Percentiles rank a stretch among this genome's conserved stretches.
Evolutionary conservation across 2,888 invertebrate species (phyloP).

Genomic region (Oxycera nigricornis): DNA sequence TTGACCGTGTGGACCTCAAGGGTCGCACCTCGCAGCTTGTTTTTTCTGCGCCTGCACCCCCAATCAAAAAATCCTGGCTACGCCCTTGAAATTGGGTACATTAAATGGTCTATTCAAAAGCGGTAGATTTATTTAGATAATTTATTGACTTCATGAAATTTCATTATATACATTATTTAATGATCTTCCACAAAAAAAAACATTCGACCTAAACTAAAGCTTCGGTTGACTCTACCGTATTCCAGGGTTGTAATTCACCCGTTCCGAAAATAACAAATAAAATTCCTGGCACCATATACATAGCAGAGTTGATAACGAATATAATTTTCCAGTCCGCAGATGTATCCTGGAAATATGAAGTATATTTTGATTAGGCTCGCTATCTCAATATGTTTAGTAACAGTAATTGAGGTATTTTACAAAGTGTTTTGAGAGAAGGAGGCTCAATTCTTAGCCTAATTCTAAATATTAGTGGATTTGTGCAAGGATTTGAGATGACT

Average conservation of each 20-base stretch:
- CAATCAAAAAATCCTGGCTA: too few species aligned
- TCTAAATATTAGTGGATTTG: neutral
- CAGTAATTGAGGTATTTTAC: neutral
- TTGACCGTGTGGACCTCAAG: too few species aligned
- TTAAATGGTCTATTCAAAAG: too few species aligned
- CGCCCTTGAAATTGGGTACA: too few species aligned
- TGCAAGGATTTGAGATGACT: neutral
- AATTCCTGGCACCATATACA: constrained; percentile 73
- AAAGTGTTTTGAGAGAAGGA: neutral
- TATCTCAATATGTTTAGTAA: neutral
- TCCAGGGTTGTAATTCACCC: constrained; percentile 76
- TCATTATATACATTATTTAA: too few species aligned
- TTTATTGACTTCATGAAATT: too few species aligned
- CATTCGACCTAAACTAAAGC: neutral
- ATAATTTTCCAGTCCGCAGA: constrained; percentile 77
- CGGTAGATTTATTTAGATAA: too few species aligned
- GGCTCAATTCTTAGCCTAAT: too few species aligned
- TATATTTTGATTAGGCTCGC: neutral
- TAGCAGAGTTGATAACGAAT: constrained; percentile 74
- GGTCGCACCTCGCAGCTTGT: too few species aligned
- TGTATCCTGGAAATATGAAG: constrained; percentile 68
- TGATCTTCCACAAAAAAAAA: too few species aligned
- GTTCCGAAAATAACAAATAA: constrained; percentile 76
- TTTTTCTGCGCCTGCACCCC: too few species aligned
- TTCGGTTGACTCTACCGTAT: constrained; percentile 52